Evolutionary conservation across 2,113 vertebrate species (phyloP), one percentile per base, ranked within the genome.

Genomic region (Cranoglanis bouderius): DNA sequence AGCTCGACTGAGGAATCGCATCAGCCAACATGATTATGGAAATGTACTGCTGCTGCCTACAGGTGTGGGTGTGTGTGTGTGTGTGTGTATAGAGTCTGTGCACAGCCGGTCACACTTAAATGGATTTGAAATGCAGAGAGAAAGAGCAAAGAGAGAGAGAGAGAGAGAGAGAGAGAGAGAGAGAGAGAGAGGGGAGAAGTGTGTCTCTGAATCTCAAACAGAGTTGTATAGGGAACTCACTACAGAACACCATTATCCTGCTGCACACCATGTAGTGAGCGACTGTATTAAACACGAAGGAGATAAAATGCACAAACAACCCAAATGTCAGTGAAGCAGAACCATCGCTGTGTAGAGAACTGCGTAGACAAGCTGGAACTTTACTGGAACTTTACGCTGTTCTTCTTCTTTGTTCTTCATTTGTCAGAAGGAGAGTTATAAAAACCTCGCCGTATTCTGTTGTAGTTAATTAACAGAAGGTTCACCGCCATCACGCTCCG

Each of bases 11-110:
- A 82, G 80, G 80, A 82, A 82, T 12, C 53, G 35, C 80, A 82
- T 82, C 80, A 82, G 89, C 55, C 75, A 82, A 89, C 90, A 89
- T 84, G 82, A 90, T 92, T 92, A 92, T 88, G 78, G 90, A 89
- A 90, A 89, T 87, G 89, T 53, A 85, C 51, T 51, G 51, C 49
- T 53, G 88, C 86, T 59, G 87, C 49, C 57, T 55, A 82, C 65
- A 89, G 86, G 82, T 88, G 82, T 84, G 85, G 82, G 85, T 87
- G 74, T 89, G 57, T 82, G 75, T 51, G 88, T 57, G 57, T 57
- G 88, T 78, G 88, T 78, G 86, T 19, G 13, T 89, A 51, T 3
- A 26, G 4, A 40, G 70, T 74, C 70, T n/a, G 61, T 3, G 19
- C 53, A 75, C 29, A 80, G 65, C 57, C 75, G 7, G 90, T 90